Evolutionary conservation across 2,888 invertebrate genomes (phyloP), one percentile per base, ranked within the genome.

Genomic region (Eristalis arbustorum): DNA sequence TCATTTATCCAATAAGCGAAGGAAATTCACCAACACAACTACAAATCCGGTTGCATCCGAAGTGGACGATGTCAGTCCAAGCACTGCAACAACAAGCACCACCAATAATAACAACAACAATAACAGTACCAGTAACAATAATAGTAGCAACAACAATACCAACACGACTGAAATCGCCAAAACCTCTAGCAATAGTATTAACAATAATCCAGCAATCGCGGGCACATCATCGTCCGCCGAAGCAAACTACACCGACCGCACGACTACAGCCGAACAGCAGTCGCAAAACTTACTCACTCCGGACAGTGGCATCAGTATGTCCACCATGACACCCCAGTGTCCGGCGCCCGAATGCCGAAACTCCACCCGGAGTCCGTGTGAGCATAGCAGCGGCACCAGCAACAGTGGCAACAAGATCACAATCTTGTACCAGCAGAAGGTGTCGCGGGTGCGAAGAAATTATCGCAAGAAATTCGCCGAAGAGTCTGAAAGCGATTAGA

Each of bases 401-500:
- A 85, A 68, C 62, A 78, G 69, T 64, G 88, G 76, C 75, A 89
- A 89, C 61, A 88, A 89, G 63, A 84, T 88, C 18, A 85, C 89
- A 5, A 88, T 89, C 25, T 75, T 90, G 74, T 90, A 90, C 84
- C 90, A 91, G 64, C 95, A 95, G 84, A 93, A 95, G 59, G 93
- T 95, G 56, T 95, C 95, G 90, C 94, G 95, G 89, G 94, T 95
- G 1, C 93, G 95, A 6, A 93, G 95, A 80, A 95, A 95, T 91
- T 94, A 95, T 91, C 93, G 95, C 89, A 95, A 93, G 91, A 95
- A 95, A 89, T 94, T 95, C 91, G 93, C 91, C 37, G 90, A 91
- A 79, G 95, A 95, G 88, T 95, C 95, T 0, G 95, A 95, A 90
- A 95, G 95, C 64, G 95, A 95, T 91, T 94, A 91, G 31, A 3